Conservation (phyloP, 2,113 vertebrate species). For the Tinamus guttatus region DNA sequence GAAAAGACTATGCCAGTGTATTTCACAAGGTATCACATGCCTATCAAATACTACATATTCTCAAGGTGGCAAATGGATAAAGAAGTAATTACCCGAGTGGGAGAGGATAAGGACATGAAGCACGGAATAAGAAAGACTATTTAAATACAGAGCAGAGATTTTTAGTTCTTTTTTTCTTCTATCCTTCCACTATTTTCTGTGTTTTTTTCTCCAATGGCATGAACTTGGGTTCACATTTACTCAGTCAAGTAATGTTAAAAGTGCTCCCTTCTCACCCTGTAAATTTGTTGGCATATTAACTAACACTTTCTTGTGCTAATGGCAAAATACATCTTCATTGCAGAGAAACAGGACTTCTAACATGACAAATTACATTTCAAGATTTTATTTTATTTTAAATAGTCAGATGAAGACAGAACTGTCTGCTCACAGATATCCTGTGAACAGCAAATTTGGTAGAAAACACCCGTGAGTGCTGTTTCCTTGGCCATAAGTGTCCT, state of each 20-base stretch:
- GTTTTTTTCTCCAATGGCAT: not conserved
- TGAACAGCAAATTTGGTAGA: not conserved
- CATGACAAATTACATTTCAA: not conserved
- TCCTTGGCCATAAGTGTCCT: not conserved
- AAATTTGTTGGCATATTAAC: not conserved
- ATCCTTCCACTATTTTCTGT: not conserved
- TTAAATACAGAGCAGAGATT: not conserved
- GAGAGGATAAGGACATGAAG: not conserved
- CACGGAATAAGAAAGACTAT: not conserved
- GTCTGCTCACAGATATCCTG: not conserved
- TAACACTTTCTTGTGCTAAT: not conserved
- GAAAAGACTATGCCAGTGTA: not conserved
- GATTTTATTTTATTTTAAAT: not conserved
- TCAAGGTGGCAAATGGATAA: not conserved
- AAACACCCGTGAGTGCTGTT: not conserved
- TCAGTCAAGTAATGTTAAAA: not conserved
- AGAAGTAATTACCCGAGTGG: not conserved
- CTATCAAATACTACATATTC: not conserved
- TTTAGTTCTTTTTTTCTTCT: not conserved
- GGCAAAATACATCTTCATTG: not conserved
- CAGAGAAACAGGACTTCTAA: not conserved
- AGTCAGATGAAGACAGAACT: not conserved
- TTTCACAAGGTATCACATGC: not conserved
- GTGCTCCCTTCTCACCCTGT: not conserved
- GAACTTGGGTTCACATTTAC: not conserved